Percentiles rank a stretch among this genome's conserved stretches.
These are phyloP conservation scores for Diuraphis noxia DNA, from an alignment of 1,140 invertebrate genomes.

Conservation along the genomic window DNA sequence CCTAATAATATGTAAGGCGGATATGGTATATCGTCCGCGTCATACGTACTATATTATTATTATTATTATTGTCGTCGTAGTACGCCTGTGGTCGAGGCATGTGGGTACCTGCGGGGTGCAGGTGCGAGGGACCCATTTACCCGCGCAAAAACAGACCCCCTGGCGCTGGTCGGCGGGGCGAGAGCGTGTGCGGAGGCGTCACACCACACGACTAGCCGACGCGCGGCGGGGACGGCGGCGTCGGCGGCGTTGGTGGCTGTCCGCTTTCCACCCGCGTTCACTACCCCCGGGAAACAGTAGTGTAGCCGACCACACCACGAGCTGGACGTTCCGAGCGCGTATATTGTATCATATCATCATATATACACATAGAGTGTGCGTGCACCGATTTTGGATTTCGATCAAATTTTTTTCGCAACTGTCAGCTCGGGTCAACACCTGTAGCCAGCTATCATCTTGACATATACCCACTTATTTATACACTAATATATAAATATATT, in stretches of 20 bases:
- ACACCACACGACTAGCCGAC: neutral
- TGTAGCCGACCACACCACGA: conserved; percentile 31
- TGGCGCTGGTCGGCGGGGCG: neutral
- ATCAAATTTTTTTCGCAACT: neutral
- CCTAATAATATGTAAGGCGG: no score
- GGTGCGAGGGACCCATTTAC: neutral
- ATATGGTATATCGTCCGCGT: no score
- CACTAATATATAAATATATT: neutral
- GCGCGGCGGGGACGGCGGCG: neutral
- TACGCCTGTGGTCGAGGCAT: neutral
- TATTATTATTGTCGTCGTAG: neutral
- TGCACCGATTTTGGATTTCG: neutral
- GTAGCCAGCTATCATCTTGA: neutral
- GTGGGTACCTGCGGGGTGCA: neutral
- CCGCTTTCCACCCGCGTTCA: neutral
- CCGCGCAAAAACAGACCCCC: neutral
- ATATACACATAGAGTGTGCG: neutral
- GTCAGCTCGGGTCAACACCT: neutral
- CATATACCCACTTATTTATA: neutral
- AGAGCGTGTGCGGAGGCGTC: neutral
- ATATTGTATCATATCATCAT: neutral
- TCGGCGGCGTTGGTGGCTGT: conserved; percentile 13
- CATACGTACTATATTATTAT: neutral
- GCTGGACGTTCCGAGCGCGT: neutral
- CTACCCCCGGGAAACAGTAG: conserved; percentile 25